phyloP scores from a whole-genome alignment of 2,113 vertebrate species.

The Albula goreensis region DNA sequence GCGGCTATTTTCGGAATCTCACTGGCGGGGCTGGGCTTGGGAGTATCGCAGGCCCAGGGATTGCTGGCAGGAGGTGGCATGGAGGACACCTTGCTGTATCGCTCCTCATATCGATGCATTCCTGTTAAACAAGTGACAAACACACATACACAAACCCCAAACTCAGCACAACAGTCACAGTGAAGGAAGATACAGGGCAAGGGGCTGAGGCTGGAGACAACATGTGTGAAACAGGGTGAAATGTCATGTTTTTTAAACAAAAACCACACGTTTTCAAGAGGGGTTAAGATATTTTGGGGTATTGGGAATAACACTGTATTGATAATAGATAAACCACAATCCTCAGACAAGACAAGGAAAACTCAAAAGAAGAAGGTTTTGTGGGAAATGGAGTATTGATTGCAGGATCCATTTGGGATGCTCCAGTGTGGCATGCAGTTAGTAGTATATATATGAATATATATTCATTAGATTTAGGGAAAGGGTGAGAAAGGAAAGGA shows the following conservation, averaged over 20 bases:
- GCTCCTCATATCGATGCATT: constrained; percentile 74
- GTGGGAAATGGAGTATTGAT: neutral
- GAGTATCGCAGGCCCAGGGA: constrained; percentile 73
- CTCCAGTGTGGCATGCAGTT: neutral
- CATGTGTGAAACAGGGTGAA: no score
- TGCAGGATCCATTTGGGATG: neutral
- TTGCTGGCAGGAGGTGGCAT: constrained; percentile 68
- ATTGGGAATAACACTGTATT: neutral
- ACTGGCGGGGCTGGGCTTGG: constrained; percentile 54
- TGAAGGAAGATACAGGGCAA: neutral
- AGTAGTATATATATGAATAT: neutral
- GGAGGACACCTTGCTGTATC: constrained; percentile 58
- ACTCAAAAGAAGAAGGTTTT: neutral
- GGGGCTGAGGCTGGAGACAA: constrained; percentile 21
- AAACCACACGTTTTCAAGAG: neutral
- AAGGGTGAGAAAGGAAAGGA: no score
- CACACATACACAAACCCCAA: neutral
- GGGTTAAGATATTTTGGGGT: neutral
- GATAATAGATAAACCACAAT: no score
- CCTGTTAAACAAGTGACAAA: constrained; percentile 57
- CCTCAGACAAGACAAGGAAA: neutral
- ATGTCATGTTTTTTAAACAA: neutral
- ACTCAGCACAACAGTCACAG: neutral
- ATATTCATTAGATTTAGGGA: neutral
- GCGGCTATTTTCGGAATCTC: constrained; percentile 64